phyloP scores from a whole-genome alignment of 2,113 vertebrate genomes.

The Harpagus bidentatus region DNA sequence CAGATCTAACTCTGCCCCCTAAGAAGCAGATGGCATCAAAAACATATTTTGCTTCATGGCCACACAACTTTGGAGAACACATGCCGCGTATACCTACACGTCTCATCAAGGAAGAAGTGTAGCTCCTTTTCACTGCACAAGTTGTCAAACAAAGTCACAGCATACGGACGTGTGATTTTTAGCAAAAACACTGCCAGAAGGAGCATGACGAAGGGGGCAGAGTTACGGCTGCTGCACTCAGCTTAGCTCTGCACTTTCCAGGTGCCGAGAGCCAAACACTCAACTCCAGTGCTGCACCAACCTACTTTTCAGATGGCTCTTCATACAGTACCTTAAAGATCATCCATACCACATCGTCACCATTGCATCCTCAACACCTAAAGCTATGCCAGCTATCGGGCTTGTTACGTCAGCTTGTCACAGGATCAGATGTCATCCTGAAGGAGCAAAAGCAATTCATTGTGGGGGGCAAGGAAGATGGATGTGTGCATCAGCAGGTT shows the following conservation, averaged over 20 bases:
- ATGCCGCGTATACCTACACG: accelerated
- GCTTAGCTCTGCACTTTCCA: not conserved
- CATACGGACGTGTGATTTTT: not conserved
- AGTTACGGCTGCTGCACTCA: not conserved
- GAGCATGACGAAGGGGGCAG: not conserved
- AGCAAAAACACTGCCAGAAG: not conserved
- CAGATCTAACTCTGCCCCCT: not conserved
- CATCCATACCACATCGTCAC: not conserved
- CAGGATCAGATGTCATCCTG: not conserved
- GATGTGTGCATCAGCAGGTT: not conserved
- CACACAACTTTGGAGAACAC: not conserved
- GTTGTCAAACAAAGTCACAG: slow-evolving; percentile 37
- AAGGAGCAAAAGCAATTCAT: not conserved
- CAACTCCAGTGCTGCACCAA: not conserved
- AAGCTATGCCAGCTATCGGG: not conserved
- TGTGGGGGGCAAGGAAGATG: not conserved
- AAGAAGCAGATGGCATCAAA: not conserved
- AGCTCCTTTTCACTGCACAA: not conserved
- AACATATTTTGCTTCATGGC: not conserved
- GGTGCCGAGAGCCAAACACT: not conserved
- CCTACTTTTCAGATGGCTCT: not conserved
- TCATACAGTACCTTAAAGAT: not conserved
- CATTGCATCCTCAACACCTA: not conserved
- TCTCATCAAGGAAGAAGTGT: not conserved
- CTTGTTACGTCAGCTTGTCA: accelerated